A percentile compares a stretch with the other conserved stretches of the same genome.
Evolutionary conservation across 2,113 vertebrate species (phyloP).

Genomic region (Heloderma charlesbogerti): DNA sequence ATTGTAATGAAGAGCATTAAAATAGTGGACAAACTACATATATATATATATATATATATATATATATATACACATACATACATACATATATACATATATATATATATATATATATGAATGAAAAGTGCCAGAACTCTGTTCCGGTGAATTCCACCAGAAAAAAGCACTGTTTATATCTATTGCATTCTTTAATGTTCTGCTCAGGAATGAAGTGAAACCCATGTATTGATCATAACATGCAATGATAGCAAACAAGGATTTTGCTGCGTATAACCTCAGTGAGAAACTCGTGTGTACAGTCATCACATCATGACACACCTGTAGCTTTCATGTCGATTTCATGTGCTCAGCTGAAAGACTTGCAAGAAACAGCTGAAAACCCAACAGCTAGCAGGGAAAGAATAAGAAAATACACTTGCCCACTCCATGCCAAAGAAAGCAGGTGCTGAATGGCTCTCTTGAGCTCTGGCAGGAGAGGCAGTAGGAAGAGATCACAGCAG

Average conservation of each 20-base stretch:
- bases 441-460: neutral
- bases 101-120: no score
- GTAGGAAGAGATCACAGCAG: neutral
- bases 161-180: neutral
- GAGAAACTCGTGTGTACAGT: neutral
- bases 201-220: neutral
- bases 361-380: neutral
- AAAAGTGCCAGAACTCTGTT: no score
- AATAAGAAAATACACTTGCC: neutral
- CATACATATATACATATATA: no score
- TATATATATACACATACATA: no score
- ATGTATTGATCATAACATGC: neutral
- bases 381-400: neutral
- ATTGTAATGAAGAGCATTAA: no score
- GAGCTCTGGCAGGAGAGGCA: neutral
- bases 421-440: neutral
- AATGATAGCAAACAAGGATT: neutral
- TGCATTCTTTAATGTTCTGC: neutral
- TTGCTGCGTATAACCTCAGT: neutral
- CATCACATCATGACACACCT: neutral
- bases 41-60: no score
- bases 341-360: neutral
- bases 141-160: no score
- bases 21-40: no score
- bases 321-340: neutral